Percentiles rank a stretch among this genome's conserved stretches.
phyloP scores from a whole-genome alignment of 2,888 invertebrate species.

The Euphydryas editha region DNA sequence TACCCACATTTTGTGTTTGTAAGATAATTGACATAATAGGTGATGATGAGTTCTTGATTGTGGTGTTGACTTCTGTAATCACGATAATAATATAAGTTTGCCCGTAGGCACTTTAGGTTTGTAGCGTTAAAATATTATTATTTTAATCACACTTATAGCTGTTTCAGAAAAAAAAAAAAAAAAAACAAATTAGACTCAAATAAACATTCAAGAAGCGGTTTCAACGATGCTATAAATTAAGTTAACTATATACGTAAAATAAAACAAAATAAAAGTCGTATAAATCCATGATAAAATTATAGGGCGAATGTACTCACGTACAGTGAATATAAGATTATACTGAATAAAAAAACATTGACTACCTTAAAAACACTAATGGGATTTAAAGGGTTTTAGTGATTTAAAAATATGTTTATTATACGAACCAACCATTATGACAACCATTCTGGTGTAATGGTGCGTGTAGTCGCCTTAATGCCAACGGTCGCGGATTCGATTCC shows the following conservation, averaged over 20 bases:
- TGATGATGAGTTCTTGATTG: slow-evolving; percentile 2
- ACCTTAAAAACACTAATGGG: too few relatives aligned
- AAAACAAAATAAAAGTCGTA: too few relatives aligned
- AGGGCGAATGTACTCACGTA: too few relatives aligned
- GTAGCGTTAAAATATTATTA: not conserved
- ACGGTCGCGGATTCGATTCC: too few relatives aligned
- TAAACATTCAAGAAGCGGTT: not conserved
- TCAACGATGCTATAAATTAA: not conserved
- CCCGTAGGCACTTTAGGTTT: not conserved
- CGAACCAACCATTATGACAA: too few relatives aligned
- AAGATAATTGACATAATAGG: slow-evolving; percentile 11
- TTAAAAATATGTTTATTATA: too few relatives aligned
- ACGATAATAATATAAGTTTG: not conserved
- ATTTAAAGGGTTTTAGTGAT: too few relatives aligned
- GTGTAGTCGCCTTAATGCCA: too few relatives aligned
- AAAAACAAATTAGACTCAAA: not conserved
- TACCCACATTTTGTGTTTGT: not conserved
- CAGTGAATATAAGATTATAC: too few relatives aligned
- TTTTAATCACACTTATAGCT: not conserved
- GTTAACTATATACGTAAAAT: not conserved
- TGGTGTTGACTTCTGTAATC: not conserved
- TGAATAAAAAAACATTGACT: too few relatives aligned
- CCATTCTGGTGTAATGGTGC: too few relatives aligned
- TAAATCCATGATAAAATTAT: too few relatives aligned
- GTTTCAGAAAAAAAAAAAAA: not conserved